These are phyloP conservation scores for Umimayanthus kanabou DNA, from an alignment of 92 coral and sea anemone genomes.

Conservation along the genomic window DNA sequence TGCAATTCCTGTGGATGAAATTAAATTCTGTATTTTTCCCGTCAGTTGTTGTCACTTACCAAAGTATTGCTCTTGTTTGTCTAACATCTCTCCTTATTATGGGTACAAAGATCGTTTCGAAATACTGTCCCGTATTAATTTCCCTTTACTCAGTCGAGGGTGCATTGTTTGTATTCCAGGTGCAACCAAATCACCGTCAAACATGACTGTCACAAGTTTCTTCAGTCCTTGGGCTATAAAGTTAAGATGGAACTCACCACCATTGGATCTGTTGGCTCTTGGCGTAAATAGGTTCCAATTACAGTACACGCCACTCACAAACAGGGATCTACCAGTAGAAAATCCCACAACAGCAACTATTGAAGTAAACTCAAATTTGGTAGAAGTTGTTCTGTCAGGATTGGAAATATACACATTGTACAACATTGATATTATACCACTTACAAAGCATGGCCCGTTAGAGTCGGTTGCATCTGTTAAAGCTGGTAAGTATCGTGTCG, in stretches of 20 bases:
- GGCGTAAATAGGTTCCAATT: not conserved
- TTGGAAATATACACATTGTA: not conserved
- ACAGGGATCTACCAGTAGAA: not conserved
- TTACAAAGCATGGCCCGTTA: not conserved
- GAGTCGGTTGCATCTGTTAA: not conserved
- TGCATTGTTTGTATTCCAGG: not conserved
- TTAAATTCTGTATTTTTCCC: too few species aligned
- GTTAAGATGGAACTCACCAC: not conserved
- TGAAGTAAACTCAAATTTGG: not conserved
- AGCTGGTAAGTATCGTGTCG: not conserved
- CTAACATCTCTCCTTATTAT: too few species aligned
- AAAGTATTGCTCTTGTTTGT: too few species aligned
- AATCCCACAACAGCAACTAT: not conserved
- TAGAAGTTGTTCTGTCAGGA: not conserved
- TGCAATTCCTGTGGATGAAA: too few species aligned
- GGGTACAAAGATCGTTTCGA: not conserved
- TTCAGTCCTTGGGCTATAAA: not conserved
- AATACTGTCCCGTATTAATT: too few species aligned
- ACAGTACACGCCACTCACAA: not conserved
- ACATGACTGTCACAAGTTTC: not conserved
- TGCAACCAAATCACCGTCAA: not conserved
- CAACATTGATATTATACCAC: not conserved
- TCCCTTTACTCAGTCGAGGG: not conserved
- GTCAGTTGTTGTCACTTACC: too few species aligned
- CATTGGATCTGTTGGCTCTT: not conserved